Evolutionary conservation across 2,888 invertebrate species (phyloP).

Genomic region (Macaria liturata): DNA sequence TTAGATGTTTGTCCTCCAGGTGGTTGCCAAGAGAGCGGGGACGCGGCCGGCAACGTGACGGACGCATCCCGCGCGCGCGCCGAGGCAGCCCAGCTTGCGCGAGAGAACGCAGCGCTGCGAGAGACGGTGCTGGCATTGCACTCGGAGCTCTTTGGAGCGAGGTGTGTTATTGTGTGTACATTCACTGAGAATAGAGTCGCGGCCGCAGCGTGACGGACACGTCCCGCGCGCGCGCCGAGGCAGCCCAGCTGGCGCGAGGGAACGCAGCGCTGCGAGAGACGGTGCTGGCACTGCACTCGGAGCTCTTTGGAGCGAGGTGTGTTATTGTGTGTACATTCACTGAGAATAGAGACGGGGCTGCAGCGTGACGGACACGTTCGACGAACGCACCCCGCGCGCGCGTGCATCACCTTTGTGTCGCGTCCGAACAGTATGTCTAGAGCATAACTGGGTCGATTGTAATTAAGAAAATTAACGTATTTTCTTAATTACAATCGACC

Average conservation of each 20-base stretch:
- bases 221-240: constrained; percentile 73
- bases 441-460: too few relatives aligned
- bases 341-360: too few relatives aligned
- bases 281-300: constrained; percentile 89
- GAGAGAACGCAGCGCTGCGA: constrained; percentile 88
- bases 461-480: too few relatives aligned
- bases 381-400: too few relatives aligned
- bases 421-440: too few relatives aligned
- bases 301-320: constrained; percentile 90
- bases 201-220: too few relatives aligned
- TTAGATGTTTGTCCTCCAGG: constrained; percentile 40
- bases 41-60: constrained; percentile 54
- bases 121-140: constrained; percentile 89
- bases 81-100: constrained; percentile 84
- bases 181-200: too few relatives aligned
- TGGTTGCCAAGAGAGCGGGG: constrained; percentile 62
- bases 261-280: constrained; percentile 88
- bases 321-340: neutral
- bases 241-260: constrained; percentile 85
- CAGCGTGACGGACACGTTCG: too few relatives aligned
- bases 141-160: constrained; percentile 92
- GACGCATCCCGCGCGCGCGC: constrained; percentile 82
- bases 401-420: too few relatives aligned
- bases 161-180: constrained; percentile 44
- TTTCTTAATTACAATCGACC: too few relatives aligned